Base-by-base conservation (phyloP, 2,888 invertebrate species). In the Torymus texanus region DNA sequence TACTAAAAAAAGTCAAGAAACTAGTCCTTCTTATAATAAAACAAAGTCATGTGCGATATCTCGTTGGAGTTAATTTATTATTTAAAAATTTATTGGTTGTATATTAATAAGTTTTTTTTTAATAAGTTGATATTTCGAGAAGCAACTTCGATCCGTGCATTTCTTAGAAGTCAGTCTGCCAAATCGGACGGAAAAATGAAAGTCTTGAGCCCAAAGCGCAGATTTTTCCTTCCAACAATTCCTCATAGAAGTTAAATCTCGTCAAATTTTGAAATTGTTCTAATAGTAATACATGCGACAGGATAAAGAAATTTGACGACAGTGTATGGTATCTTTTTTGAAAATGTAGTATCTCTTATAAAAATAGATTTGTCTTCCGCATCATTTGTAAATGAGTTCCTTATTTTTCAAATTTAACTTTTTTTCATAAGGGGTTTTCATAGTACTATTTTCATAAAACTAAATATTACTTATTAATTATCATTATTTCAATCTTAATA, bases 11-110 rank as follows among this genome's bases (percentile, higher is more conserved):
- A 73, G 72, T 76, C 55, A 76, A 61, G 56, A 72, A 68, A 67
- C 79, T 80, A 80, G 80, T 80, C 80, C 4, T 75, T 58, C 70
- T 65, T 18, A 71, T 63, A 18, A 59, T 62, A 58, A 13, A 66
- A 68, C 24, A 58, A 21, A 63, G 51, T 63, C 59, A 65, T 51
- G 61, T 10, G 53, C 14, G 10, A 66, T 71, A 24, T 51, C 51
- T 53, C 1, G 58, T 66, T 71, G 61, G 53, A 53, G 58, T 67
- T 71, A 70, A 68, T 5, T 76, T 67, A 74, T 68, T 73, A 21
- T 63, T 62, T 58, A 51, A 55, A 67, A 51, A 66, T n/a, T 71
- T 59, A 65, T 79, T 16, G 70, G 65, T 70, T 79, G 75, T 79
- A 68, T 21, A 24, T 55, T 53, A 50, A 5, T 56, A 67, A 56